phyloP scores from a whole-genome alignment of 2,888 invertebrate species.

The Sphinx pinastri region DNA sequence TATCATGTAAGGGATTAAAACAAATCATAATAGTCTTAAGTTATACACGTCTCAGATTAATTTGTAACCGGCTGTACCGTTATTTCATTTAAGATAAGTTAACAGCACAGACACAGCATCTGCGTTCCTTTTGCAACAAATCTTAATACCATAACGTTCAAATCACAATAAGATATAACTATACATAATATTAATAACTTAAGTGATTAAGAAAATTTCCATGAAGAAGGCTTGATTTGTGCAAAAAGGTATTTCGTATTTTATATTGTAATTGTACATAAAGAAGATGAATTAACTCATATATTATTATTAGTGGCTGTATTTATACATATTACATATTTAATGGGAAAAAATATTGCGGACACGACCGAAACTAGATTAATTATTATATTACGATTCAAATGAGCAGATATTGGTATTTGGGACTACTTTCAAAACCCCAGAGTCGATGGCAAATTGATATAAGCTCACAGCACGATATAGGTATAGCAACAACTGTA shows the following conservation, averaged over 20 bases:
- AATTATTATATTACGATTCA: too few species aligned
- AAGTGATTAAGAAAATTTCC: slow-evolving; percentile 38
- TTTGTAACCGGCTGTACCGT: slow-evolving; percentile 6
- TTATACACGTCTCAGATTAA: slow-evolving; percentile 54
- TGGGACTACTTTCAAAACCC: too few species aligned
- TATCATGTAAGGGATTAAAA: slow-evolving; percentile 59
- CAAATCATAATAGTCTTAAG: slow-evolving; percentile 48
- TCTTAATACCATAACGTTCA: slow-evolving; percentile 43
- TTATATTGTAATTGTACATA: not conserved
- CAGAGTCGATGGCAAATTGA: too few species aligned
- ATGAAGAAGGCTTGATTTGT: slow-evolving; percentile 27
- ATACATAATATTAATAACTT: slow-evolving; percentile 40
- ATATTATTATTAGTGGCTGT: not conserved
- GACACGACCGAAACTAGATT: not conserved
- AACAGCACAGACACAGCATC: slow-evolving; percentile 1
- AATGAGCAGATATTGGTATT: too few species aligned
- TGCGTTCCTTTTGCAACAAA: slow-evolving; percentile 19
- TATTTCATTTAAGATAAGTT: not conserved
- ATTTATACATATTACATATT: not conserved
- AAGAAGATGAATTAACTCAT: not conserved
- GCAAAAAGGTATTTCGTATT: not conserved
- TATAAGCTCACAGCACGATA: too few species aligned
- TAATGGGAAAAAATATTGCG: not conserved
- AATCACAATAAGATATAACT: slow-evolving; percentile 40
- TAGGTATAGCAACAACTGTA: too few species aligned